Evolutionary conservation across 92 coral and sea anemone genomes (phyloP), one percentile per base, ranked within the genome.

Genomic region (Siderastrea radians): DNA sequence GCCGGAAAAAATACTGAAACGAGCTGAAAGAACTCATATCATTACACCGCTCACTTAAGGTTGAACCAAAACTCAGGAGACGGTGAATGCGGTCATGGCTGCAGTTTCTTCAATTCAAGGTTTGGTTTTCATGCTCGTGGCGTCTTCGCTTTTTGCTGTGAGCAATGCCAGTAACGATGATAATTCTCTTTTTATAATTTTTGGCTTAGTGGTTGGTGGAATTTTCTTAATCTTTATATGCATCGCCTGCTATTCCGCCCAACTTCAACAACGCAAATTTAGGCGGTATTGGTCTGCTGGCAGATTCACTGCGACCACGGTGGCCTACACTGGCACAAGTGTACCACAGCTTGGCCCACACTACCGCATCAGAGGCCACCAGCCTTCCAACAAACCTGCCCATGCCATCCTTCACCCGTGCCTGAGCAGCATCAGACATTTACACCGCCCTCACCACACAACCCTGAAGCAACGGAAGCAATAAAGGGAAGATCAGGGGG

Each of bases 381-480:
- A 5, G 10, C 83, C 55, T 64, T 63, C 72, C 73, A 79, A 48
- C 72, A 62, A 79, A 17, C 46, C 72, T 47, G 14, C 55, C 57
- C 38, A 72, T 14, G 5, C 77, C 49, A 79, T 58, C 77, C 77
- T 44, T 63, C 62, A n/a, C 79, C 79, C 9, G 62, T 51, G 61
- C 15, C 6, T 54, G 61, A 15, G 12, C 61, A 53, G 62, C 57
- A 52, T 12, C 52, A 70, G 74, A 70, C 52, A 5, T 6, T 16
- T 14, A 45, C 38, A 26, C 38, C 8, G 3, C 72, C 83, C 16
- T 72, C 72, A 63, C 83, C 58, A 65, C 49, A 79, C 72, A 63
- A 17, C 61, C 49, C 83, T 79, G 83, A 19, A 47, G 45, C 59
- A 6, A 76, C 46, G 2, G 3, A 13, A 48, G n/a, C 60, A n/a